phyloP scores from a whole-genome alignment of 2,888 invertebrate species.

The Piscicola geometra region DNA sequence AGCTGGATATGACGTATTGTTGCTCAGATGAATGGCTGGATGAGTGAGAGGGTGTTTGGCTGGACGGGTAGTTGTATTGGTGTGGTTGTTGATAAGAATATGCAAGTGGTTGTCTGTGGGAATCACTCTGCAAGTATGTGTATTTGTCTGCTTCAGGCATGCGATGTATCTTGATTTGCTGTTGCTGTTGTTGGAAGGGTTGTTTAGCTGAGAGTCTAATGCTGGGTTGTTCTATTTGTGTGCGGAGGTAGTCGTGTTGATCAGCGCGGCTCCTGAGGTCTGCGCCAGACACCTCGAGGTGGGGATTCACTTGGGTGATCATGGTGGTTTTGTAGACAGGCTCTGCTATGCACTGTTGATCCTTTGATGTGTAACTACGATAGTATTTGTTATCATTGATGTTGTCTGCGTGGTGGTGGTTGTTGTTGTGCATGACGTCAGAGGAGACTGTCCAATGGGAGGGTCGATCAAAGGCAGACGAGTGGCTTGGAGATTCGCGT shows the following conservation, averaged over 20 bases:
- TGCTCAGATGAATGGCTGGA: neutral
- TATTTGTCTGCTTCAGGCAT: too few relatives aligned
- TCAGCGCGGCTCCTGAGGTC: neutral
- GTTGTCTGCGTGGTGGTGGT: conserved; percentile 1
- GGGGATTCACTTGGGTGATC: conserved; percentile 26
- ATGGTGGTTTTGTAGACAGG: conserved; percentile 32
- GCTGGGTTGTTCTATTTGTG: too few relatives aligned
- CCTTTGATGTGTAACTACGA: neutral
- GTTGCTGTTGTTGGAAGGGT: neutral
- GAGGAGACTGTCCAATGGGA: too few relatives aligned
- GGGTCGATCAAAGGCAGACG: neutral
- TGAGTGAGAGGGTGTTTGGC: neutral
- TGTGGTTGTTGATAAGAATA: neutral
- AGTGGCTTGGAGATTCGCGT: neutral
- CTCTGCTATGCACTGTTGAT: neutral
- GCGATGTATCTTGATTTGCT: too few relatives aligned
- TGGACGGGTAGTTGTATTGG: neutral
- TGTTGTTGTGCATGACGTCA: neutral
- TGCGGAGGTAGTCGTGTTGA: too few relatives aligned
- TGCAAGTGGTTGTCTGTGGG: neutral
- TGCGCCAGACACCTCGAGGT: neutral
- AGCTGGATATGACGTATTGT: neutral
- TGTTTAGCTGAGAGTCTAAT: neutral
- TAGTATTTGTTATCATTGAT: neutral
- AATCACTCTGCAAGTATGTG: too few relatives aligned